Evolutionary conservation across 2,888 invertebrate genomes (phyloP).

Genomic region (Andrena dorsata): DNA sequence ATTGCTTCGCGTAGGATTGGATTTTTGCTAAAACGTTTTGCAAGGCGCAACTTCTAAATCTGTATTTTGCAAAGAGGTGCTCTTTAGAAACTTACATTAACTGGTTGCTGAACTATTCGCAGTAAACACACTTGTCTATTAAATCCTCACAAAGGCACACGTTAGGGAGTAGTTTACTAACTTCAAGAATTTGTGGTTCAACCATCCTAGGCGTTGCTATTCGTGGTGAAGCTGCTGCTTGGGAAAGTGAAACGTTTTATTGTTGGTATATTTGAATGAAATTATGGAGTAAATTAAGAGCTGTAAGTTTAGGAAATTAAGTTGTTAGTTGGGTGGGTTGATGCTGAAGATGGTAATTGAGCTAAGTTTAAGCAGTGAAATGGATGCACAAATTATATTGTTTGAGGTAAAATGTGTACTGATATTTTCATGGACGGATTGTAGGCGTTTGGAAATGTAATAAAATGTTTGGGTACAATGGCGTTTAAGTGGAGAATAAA

Average conservation of each 20-base stretch:
- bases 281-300: neutral
- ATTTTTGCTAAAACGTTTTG: too few relatives aligned
- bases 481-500: too few relatives aligned
- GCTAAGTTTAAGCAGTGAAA: neutral
- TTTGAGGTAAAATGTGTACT: neutral
- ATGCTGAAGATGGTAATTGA: neutral
- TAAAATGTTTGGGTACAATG: neutral
- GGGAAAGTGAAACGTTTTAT: slow-evolving; percentile 17
- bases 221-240: neutral
- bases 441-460: too few relatives aligned
- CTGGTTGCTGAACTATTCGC: slow-evolving; percentile 19
- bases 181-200: slow-evolving; percentile 45
- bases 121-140: slow-evolving; percentile 26
- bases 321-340: neutral
- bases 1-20: too few relatives aligned
- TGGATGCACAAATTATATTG: neutral
- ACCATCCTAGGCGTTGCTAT: neutral
- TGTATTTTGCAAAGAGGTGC: neutral
- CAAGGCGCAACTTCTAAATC: too few relatives aligned
- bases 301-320: neutral
- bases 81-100: neutral
- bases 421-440: neutral
- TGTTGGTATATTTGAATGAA: neutral
- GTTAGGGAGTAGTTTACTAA: slow-evolving; percentile 21
- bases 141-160: slow-evolving; percentile 20